Base-by-base conservation (phyloP, 2,797 vertebrate species). In the Odontamblyopus rebecca region DNA sequence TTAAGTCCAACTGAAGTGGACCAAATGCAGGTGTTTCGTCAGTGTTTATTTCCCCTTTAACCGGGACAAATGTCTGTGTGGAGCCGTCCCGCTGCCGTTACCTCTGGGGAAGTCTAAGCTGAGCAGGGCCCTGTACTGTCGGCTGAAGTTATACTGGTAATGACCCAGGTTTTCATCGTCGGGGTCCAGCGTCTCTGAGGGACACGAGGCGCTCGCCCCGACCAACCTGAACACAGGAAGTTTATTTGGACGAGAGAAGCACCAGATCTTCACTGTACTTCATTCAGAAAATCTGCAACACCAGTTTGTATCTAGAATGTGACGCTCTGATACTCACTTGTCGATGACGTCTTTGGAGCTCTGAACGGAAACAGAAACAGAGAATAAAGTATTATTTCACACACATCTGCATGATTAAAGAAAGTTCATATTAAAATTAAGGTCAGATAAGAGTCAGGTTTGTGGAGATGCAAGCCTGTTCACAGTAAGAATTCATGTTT, bases 61-160 rank as follows among this genome's bases (percentile, higher is more conserved):
- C 13, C 11, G 13, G 11, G 9, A 13, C 12, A 13, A 13, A 44
- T 2, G 38, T 41, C 38, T 44, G 11, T 13, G 12, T 44, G 9
- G 2, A 12, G 38, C 11, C 41, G 13, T 0, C 12, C 41, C 16
- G 8, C 5, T 30, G 64, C 4, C 3, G 27, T 38, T 65, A 94
- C 94, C 82, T 88, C 83, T 91, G 60, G 88, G 69, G 79, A 95
- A 96, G 86, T 93, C 87, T 5, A 95, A 59, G 75, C 89, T 84
- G 77, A 80, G 87, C 44, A 95, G 85, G n/a, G 84, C 85, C 29
- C 68, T 74, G 80, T 94, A 90, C 85, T 95, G 93, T 3, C 72
- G 68, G 12, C 85, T 89, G 75, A 95, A 94, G 81, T 94, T 85
- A 56, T 88, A 91, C 0, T 48, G 85, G 87, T 92, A 95, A 61